Evolutionary conservation across 2,797 vertebrate species (phyloP).

Genomic region (Garrulus glandarius): DNA sequence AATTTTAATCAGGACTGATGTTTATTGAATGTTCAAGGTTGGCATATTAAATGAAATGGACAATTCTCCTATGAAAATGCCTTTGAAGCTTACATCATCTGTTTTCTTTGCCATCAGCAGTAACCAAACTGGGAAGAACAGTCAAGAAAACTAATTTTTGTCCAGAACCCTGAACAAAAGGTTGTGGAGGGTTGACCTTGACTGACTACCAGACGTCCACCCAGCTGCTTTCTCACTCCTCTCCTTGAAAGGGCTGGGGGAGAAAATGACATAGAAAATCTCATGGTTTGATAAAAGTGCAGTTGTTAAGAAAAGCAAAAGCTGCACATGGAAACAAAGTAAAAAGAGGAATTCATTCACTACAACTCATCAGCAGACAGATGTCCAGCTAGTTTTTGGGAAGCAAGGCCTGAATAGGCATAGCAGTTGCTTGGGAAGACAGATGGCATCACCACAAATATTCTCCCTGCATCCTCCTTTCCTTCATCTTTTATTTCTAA

Average conservation of each 20-base stretch:
- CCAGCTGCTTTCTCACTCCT: background rate
- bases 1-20: background rate
- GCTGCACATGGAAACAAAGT: background rate
- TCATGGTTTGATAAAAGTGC: background rate
- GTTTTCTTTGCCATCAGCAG: background rate
- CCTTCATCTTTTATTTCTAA: background rate
- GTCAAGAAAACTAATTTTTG: background rate
- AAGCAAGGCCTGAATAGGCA: background rate
- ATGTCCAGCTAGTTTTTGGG: background rate
- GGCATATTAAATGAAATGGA: background rate
- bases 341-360: background rate
- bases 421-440: background rate
- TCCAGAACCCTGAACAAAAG: background rate
- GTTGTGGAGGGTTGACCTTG: background rate
- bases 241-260: background rate
- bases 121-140: background rate
- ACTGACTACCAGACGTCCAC: background rate
- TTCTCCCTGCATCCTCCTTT: background rate
- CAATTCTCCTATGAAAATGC: background rate
- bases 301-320: background rate
- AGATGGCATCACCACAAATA: background rate
- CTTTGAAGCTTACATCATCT: background rate
- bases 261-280: background rate
- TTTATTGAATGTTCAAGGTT: background rate
- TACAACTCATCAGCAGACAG: background rate